Conservation (phyloP, 2,113 vertebrate species). For the Myotis davidii region DNA sequence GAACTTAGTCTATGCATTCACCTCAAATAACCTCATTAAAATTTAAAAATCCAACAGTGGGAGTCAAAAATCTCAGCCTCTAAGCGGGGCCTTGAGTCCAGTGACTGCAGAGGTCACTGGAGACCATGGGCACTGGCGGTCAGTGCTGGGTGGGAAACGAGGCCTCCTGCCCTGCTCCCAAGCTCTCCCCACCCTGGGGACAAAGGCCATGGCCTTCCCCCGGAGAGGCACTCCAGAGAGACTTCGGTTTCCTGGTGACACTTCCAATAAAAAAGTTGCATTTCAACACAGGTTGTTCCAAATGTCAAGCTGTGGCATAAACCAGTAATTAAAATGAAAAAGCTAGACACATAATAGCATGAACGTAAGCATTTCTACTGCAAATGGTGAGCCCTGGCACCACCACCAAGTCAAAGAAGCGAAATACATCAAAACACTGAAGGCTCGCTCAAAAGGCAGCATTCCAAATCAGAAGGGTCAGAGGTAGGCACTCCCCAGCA, state of each 20-base stretch:
- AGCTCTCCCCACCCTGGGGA: neutral
- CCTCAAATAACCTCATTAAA: conserved; percentile 39
- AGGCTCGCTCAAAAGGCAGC: neutral
- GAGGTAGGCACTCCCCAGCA: accelerated
- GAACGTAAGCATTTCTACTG: neutral
- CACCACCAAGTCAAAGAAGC: neutral
- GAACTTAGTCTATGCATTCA: conserved; percentile 32
- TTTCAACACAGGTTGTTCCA: neutral
- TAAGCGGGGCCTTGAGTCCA: neutral
- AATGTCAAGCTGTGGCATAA: neutral
- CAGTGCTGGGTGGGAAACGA: neutral
- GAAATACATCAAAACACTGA: neutral
- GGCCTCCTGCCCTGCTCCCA: neutral
- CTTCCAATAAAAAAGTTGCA: neutral
- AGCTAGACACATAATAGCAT: neutral
- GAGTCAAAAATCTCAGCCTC: neutral
- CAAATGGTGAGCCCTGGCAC: neutral
- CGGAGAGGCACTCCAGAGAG: neutral
- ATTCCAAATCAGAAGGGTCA: neutral
- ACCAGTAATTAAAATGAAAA: neutral
- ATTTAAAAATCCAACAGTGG: neutral
- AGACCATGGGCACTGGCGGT: neutral
- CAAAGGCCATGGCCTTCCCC: neutral
- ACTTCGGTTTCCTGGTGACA: neutral
- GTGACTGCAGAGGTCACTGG: neutral